phyloP scores from a whole-genome alignment of 2,888 invertebrate species.

The Pristionchus arcanus region DNA sequence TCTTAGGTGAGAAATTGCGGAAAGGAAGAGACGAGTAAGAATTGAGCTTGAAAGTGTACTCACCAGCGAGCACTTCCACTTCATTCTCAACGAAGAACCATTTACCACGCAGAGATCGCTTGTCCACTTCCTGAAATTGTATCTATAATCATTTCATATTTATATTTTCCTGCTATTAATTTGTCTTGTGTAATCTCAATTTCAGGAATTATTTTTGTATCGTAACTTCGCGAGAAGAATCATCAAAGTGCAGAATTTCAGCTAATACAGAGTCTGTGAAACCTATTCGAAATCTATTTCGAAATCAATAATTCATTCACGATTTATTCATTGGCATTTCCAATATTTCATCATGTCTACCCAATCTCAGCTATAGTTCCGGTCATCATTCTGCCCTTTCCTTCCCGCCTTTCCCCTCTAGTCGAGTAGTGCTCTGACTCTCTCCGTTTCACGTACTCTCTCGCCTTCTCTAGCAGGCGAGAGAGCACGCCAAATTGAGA shows the following conservation, averaged over 20 bases:
- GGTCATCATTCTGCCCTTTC: slow-evolving; percentile 10
- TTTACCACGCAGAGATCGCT: slow-evolving; percentile 72
- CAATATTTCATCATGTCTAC: not conserved
- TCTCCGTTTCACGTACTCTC: no score
- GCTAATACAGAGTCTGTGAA: no score
- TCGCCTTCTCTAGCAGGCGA: not conserved
- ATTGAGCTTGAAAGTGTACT: not conserved
- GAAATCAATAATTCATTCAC: no score
- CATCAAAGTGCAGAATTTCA: no score
- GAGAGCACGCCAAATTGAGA: not conserved
- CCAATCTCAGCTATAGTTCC: slow-evolving; percentile 36
- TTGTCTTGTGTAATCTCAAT: no score
- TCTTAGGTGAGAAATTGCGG: no score
- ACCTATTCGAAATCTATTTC: no score
- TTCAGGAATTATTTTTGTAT: no score
- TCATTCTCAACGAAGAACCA: slow-evolving; percentile 78
- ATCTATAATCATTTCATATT: not conserved
- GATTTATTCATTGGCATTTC: not conserved
- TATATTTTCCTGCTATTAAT: not conserved
- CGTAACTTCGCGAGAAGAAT: no score
- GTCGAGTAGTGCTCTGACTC: not conserved
- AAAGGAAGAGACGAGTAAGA: not conserved
- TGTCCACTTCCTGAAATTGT: slow-evolving; percentile 74
- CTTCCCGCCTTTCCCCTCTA: not conserved
- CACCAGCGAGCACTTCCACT: slow-evolving; percentile 60